phyloP scores from a whole-genome alignment of 2,888 invertebrate genomes.

The Scaeva pyrastri region DNA sequence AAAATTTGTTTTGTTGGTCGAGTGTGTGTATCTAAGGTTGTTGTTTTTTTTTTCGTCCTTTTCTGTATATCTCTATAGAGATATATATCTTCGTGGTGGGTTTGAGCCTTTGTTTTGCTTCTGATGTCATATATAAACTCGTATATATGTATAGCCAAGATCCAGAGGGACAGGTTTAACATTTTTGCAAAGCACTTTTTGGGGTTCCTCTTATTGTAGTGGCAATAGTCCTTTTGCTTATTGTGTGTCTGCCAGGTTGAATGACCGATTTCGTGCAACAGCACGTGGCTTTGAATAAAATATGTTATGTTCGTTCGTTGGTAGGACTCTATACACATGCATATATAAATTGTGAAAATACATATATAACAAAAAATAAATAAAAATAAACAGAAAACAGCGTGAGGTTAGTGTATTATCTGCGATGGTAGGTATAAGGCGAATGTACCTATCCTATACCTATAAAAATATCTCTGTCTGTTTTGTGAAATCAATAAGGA shows the following conservation, averaged over 20 bases:
- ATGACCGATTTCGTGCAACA: constrained; percentile 71
- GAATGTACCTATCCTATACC: neutral
- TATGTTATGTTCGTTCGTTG: too few relatives aligned
- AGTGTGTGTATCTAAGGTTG: constrained; percentile 10
- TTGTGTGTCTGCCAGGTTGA: constrained; percentile 64
- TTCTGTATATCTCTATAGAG: constrained; percentile 13
- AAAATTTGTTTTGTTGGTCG: constrained; percentile 17
- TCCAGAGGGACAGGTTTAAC: constrained; percentile 47
- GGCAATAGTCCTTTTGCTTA: constrained; percentile 10
- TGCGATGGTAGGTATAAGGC: constrained; percentile 10
- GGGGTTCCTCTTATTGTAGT: constrained; percentile 66
- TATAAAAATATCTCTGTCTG: neutral
- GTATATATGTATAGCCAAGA: constrained; percentile 1
- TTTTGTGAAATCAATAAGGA: constrained; percentile 35
- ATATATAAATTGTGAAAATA: constrained; percentile 43
- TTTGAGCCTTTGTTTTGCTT: constrained; percentile 56
- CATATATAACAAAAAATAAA: too few relatives aligned
- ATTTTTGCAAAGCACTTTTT: constrained; percentile 65
- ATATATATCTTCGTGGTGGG: constrained; percentile 23
- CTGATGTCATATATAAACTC: neutral
- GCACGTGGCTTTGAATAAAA: constrained; percentile 64
- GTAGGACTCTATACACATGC: too few relatives aligned
- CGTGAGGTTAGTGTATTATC: constrained; percentile 36
- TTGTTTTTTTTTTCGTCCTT: constrained; percentile 1
- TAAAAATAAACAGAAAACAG: constrained; percentile 5